Evolutionary conservation across 2,113 vertebrate genomes (phyloP).

Genomic region (Morone chrysops): DNA sequence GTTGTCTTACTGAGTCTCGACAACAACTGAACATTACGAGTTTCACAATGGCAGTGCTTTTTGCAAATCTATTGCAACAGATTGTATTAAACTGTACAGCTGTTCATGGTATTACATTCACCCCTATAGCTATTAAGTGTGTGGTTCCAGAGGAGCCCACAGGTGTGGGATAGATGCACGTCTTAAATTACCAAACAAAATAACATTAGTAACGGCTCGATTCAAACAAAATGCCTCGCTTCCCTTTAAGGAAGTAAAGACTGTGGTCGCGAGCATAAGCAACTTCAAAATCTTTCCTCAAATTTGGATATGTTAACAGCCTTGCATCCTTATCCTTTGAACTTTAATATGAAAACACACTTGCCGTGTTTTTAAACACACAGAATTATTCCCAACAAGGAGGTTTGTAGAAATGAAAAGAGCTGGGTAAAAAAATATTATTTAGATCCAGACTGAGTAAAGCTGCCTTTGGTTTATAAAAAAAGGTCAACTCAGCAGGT

Average conservation of each 20-base stretch:
- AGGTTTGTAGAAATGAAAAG: slow-evolving; percentile 49
- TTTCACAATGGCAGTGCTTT: not conserved
- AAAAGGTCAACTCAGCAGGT: slow-evolving; percentile 78
- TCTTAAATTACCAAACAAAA: not conserved
- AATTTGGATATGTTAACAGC: not conserved
- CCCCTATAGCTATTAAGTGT: not conserved
- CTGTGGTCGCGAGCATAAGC: not conserved
- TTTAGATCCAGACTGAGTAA: slow-evolving; percentile 38
- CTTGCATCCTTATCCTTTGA: slow-evolving; percentile 14
- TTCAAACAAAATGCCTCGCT: not conserved
- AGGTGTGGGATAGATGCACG: too few species aligned
- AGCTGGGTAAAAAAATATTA: slow-evolving; percentile 32
- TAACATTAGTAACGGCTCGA: not conserved
- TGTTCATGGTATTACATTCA: not conserved
- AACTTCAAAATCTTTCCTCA: slow-evolving; percentile 1
- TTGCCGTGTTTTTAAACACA: slow-evolving; percentile 17
- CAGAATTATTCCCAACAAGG: slow-evolving; percentile 24
- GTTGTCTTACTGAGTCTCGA: not conserved
- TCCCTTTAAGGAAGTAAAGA: not conserved
- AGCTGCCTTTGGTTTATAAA: slow-evolving; percentile 68
- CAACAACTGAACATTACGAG: not conserved
- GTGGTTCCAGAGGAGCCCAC: too few species aligned
- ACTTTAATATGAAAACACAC: slow-evolving; percentile 3
- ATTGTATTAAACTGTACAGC: not conserved
- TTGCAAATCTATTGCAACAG: not conserved